A percentile compares a stretch with the other conserved stretches of the same genome.
These are phyloP conservation scores for Craseonycteris thonglongyai DNA, from an alignment of 2,113 vertebrate species.

Conservation along the genomic window DNA sequence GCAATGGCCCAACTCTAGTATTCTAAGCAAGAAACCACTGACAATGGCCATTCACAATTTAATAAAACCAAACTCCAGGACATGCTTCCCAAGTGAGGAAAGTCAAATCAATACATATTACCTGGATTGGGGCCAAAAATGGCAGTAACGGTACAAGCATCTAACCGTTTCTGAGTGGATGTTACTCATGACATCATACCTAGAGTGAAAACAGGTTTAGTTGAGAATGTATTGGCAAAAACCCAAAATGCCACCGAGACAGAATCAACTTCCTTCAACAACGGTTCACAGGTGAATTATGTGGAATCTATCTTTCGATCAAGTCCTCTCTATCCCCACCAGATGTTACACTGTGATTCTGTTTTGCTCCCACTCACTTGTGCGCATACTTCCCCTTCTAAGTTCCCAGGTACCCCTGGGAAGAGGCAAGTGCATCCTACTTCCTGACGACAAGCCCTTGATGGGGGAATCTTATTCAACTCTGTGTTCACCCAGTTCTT, in stretches of 20 bases:
- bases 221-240: background rate
- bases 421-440: background rate
- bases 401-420: background rate
- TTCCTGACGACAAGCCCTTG: background rate
- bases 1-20: background rate
- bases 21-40: background rate
- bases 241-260: background rate
- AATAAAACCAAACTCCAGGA: accelerated
- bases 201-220: background rate
- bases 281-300: background rate
- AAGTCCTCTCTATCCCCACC: background rate
- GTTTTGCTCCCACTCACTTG: accelerated
- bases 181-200: background rate
- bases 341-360: background rate
- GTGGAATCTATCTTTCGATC: background rate
- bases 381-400: background rate
- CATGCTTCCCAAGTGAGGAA: background rate
- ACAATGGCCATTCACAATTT: accelerated
- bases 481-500: background rate
- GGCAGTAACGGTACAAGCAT: background rate
- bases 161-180: background rate
- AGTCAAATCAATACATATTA: background rate
- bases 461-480: accelerated
- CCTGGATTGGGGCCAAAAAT: background rate
- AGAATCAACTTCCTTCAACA: background rate